These are phyloP conservation scores for Notamacropus eugenii DNA, from an alignment of 2,797 vertebrate species.

Conservation along the genomic window DNA sequence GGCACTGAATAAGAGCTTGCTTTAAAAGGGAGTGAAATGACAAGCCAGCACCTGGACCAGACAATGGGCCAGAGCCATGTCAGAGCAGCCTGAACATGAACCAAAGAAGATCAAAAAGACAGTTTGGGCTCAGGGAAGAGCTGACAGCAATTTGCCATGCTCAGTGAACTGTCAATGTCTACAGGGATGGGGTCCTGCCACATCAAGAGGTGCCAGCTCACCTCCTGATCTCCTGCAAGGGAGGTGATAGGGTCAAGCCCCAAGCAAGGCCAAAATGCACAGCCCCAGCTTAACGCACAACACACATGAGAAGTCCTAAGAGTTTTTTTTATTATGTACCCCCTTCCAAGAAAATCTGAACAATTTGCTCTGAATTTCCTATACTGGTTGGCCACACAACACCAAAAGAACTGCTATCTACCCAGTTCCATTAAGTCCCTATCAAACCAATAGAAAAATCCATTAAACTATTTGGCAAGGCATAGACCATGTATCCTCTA, in stretches of 20 bases:
- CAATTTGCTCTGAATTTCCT: not conserved
- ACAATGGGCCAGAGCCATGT: not conserved
- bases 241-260: not conserved
- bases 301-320: not conserved
- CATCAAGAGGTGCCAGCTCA: not conserved
- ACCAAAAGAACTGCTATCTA: not conserved
- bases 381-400: not conserved
- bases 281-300: not conserved
- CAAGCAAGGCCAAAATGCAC: not conserved
- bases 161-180: not conserved
- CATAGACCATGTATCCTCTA: not conserved
- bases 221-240: not conserved
- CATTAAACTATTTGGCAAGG: not conserved
- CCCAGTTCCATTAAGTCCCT: not conserved
- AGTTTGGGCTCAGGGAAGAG: not conserved
- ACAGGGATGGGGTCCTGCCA: not conserved
- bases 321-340: not conserved
- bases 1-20: not conserved
- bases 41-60: not conserved
- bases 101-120: not conserved
- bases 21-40: not conserved
- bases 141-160: not conserved
- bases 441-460: not conserved
- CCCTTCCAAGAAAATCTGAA: not conserved
- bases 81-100: not conserved